Evolutionary conservation across 2,888 invertebrate species (phyloP).

Genomic region (Priapulus caudatus): DNA sequence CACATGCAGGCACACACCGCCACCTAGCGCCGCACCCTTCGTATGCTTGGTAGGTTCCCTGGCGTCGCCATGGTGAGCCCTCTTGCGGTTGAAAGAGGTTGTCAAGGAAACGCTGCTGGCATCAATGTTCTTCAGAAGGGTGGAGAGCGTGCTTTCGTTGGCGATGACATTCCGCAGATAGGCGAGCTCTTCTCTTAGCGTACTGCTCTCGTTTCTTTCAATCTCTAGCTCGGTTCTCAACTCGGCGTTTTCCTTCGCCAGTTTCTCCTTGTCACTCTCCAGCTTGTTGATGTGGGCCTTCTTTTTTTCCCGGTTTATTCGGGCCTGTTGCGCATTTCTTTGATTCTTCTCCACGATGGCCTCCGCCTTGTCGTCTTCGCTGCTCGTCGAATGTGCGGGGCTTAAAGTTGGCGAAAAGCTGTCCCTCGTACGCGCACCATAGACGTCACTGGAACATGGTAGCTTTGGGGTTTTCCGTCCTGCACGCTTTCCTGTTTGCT

Average conservation of each 20-base stretch:
- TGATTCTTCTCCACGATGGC: conserved; percentile 22
- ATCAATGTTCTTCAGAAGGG: conserved; percentile 29
- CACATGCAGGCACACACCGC: conserved; percentile 34
- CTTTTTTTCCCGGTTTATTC: conserved; percentile 32
- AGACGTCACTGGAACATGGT: too few species aligned
- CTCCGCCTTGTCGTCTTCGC: too few species aligned
- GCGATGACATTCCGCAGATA: conserved; percentile 33
- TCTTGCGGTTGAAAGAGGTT: conserved; percentile 26
- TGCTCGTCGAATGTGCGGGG: too few species aligned
- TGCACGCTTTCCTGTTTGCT: too few species aligned
- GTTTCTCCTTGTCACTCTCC: conserved; percentile 25
- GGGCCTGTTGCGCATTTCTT: conserved; percentile 32
- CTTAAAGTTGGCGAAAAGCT: too few species aligned
- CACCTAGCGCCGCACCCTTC: conserved; percentile 13
- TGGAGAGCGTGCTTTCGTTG: conserved; percentile 31
- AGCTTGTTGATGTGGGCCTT: conserved; percentile 29
- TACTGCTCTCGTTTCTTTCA: conserved; percentile 18
- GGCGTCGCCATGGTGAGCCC: conserved; percentile 21
- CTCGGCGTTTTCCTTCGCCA: conserved; percentile 24
- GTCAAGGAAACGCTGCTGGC: conserved; percentile 26
- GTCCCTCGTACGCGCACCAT: too few species aligned
- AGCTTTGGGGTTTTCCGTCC: too few species aligned
- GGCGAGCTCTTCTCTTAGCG: conserved; percentile 28
- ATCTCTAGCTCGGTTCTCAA: conserved; percentile 18
- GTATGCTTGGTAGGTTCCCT: conserved; percentile 15